Base-by-base conservation (phyloP, 2,888 invertebrate species). In the Drosophila prolongata region DNA sequence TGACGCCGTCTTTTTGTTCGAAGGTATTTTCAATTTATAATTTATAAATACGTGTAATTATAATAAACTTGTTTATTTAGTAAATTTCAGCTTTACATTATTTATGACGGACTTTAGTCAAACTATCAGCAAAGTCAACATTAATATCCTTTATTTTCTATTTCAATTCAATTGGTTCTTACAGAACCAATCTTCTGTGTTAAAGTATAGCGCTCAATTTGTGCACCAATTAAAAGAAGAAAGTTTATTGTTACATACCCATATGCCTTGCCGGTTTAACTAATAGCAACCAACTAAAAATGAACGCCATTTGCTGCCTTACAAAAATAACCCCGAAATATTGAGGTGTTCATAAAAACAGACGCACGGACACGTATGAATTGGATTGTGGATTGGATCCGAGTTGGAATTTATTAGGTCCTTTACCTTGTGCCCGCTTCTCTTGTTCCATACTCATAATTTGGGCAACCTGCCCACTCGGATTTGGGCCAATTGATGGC, bases 401-500 rank as follows among this genome's bases (percentile, higher is more conserved):
- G 40, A 65, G 40, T 13, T 2, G 49, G 49, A 62, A 62, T 62
- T 62, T 65, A 62, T 62, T 62, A 42, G 62, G 35, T 35, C 46
- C 40, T 27, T 19, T 10, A 38, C 57, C 38, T 19, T 38, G 37
- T 37, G 37, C 30, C 24, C 24, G n/a, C 8, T 11, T 30, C 8
- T 4, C 24, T 27, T 37, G 35, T 64, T 34, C 64, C 61, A 62
- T 34, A 66, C 46, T 62, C 62, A 65, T 62, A 62, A 65, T 65
- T 49, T 42, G 62, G 58, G 66, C 5, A 42, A 49, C 42, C 66
- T n/a, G 47, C 35, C 62, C 62, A 65, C 49, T 62, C 42, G 62
- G 47, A 61, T 61, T 19, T 19, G 62, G 60, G 60, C 62, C 62
- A 62, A 62, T 62, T 62, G 62, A 66, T 49, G 67, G 49, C 47